Base-by-base conservation (phyloP, 2,113 vertebrate genomes). In the Delphinus delphis region DNA sequence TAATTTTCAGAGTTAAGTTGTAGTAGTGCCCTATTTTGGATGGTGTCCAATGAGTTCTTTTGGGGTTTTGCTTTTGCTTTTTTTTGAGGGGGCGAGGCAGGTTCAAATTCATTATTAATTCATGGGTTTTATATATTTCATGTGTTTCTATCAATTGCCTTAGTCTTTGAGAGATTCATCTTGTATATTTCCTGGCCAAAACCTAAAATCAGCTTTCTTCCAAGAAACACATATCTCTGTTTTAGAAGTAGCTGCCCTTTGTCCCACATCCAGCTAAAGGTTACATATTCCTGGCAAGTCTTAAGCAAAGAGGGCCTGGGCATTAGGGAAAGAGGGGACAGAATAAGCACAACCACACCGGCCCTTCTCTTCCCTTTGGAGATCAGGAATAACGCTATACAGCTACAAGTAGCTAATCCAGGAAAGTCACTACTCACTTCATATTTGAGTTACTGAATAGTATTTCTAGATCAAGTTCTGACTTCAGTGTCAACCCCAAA, bases 171-270 rank as follows among this genome's bases (percentile, higher is more conserved):
- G 36, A 92, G n/a, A 28, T 88, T 95, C n/a, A 68, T 23, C 53
- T 82, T 90, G 6, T 63, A 25, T 65, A 74, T 83, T 83, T 83
- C 79, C 55, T 86, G 31, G 20, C 47, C 8, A 60, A 96, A 92
- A 73, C 41, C 77, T 93, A 87, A 93, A 88, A 93, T 67, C 10
- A n/a, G 76, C 26, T 96, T 91, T 93, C 58, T 58, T 88, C 65
- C 87, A 83, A 58, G 65, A 68, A 95, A 83, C 14, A 90, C 2
- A 2, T 80, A 33, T 63, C 33, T 92, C 58, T 84, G 20, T 70
- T 95, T 77, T 28, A 44, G 10, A 68, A 93, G 53, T 63, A 71
- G 74, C 41, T 62, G 41, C 38, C 11, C 47, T 87, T 3, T 50
- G 47, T 67, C 62, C 58, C 63, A 96, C 70, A 93, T 81, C n/a